Conservation (phyloP, 2,888 invertebrate species). For the Hermodice carunculata region DNA sequence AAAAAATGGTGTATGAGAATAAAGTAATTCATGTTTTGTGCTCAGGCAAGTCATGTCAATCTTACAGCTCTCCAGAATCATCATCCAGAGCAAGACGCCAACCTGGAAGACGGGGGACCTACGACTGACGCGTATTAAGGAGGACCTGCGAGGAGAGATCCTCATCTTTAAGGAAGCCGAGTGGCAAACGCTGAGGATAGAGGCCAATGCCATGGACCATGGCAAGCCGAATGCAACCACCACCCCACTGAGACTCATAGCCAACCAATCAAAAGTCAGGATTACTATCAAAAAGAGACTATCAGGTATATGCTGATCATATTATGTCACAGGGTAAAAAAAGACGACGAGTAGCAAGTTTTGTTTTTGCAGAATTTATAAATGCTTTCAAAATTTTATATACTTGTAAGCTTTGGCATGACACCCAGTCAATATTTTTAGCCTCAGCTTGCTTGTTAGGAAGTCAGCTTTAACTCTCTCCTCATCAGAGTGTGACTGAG, state of each 20-base stretch:
- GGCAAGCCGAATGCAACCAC: conserved; percentile 40
- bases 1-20: too few relatives aligned
- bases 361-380: neutral
- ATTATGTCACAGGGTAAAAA: neutral
- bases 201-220: conserved; percentile 83
- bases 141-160: conserved; percentile 87
- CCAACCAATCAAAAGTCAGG: conserved; percentile 93
- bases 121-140: conserved; percentile 91
- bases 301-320: conserved; percentile 75
- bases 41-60: too few relatives aligned
- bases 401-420: too few relatives aligned
- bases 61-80: conserved; percentile 91
- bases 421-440: too few relatives aligned
- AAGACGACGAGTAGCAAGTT: neutral
- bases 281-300: conserved; percentile 96
- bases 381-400: too few relatives aligned
- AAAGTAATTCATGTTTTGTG: too few relatives aligned
- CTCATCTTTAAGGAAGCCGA: conserved; percentile 86
- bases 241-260: conserved; percentile 90
- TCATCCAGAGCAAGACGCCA: conserved; percentile 94
- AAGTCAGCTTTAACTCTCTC: too few relatives aligned
- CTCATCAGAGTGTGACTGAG: too few relatives aligned
- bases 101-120: conserved; percentile 88
- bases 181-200: conserved; percentile 97
- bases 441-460: too few relatives aligned